phyloP scores from a whole-genome alignment of 1,140 invertebrate species.

The Drosophila melanica region DNA sequence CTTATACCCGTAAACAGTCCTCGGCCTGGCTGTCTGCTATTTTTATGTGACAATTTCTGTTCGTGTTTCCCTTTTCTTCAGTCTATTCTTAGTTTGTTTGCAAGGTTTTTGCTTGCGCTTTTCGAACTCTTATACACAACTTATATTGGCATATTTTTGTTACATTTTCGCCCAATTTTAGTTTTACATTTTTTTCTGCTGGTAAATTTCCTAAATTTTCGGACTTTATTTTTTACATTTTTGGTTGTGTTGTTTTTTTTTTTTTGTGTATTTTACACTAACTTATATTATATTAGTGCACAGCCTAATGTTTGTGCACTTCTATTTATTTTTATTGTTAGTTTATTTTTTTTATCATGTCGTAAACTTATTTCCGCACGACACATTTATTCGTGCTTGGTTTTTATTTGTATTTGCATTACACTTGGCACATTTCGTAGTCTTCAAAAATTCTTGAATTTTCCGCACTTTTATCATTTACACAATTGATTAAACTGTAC shows the following conservation, averaged over 20 bases:
- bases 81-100: slow-evolving; percentile 15
- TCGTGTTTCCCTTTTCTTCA: slow-evolving; percentile 1
- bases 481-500: background rate
- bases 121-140: slow-evolving; percentile 20
- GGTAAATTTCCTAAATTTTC: too few species aligned
- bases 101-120: slow-evolving; percentile 12
- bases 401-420: background rate
- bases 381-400: background rate
- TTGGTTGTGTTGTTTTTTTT: too few species aligned
- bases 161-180: too few species aligned
- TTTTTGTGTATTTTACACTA: too few species aligned
- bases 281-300: background rate
- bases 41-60: slow-evolving; percentile 5
- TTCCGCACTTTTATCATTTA: background rate
- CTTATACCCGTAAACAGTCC: slow-evolving; percentile 32
- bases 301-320: background rate
- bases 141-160: too few species aligned
- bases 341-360: background rate
- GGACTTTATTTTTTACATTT: too few species aligned
- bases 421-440: background rate
- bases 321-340: too few species aligned
- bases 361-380: background rate
- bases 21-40: slow-evolving; percentile 10
- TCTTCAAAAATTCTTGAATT: background rate
- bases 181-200: too few species aligned